Percentiles rank a stretch among this genome's conserved stretches.
Conservation (phyloP, 2,888 invertebrate species). For the Conomelus anceps region DNA sequence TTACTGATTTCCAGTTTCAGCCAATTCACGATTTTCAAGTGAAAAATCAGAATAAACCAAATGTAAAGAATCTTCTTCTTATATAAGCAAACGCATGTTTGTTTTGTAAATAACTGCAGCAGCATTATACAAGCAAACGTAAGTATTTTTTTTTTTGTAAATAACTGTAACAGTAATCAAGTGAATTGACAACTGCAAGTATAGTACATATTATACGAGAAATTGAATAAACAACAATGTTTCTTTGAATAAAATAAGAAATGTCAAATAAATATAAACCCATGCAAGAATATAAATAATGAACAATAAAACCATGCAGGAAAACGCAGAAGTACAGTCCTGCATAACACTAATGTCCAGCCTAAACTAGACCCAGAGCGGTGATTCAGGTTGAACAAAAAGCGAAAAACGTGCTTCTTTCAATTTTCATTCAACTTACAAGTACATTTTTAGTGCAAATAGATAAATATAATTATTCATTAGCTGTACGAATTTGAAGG, state of each 20-base stretch:
- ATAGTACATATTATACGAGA: conserved; percentile 2
- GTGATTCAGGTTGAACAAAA: not conserved
- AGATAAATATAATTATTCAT: not conserved
- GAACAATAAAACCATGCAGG: not conserved
- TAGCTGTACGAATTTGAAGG: no score
- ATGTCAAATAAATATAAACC: conserved; percentile 4
- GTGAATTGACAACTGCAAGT: conserved; percentile 23
- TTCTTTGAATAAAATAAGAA: not conserved
- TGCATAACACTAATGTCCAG: not conserved
- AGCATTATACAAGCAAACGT: no score
- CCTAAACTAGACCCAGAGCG: not conserved
- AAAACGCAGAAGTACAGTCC: not conserved
- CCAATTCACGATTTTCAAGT: no score
- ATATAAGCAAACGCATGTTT: no score
- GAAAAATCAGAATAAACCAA: no score
- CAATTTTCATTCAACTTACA: not conserved
- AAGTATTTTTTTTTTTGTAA: no score
- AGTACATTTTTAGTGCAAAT: no score
- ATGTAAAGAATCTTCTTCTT: no score
- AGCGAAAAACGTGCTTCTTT: not conserved
- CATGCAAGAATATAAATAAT: conserved; percentile 8
- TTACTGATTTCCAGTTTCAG: no score
- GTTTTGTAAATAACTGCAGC: no score
- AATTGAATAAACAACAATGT: not conserved
- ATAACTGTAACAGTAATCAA: not conserved